Evolutionary conservation across 2,797 vertebrate genomes (phyloP).

Genomic region (Eurystomus glaucurus): DNA sequence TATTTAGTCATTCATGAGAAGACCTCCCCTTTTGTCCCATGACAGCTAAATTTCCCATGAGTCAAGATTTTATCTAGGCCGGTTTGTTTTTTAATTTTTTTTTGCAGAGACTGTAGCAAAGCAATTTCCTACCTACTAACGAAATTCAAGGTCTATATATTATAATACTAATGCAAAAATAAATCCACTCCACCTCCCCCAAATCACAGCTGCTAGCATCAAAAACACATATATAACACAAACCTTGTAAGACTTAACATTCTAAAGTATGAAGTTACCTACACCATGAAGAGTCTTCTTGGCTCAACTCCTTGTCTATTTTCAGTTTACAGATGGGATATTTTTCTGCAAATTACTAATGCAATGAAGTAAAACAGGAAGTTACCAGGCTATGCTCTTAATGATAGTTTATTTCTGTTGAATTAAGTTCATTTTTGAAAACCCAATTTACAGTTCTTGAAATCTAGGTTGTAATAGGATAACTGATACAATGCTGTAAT

Average conservation of each 20-base stretch:
- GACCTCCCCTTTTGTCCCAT: not conserved
- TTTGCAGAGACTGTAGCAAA: not conserved
- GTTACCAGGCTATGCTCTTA: not conserved
- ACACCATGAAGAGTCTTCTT: not conserved
- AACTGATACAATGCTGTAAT: constrained; percentile 13
- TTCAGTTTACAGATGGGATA: not conserved
- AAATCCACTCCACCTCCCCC: accelerated
- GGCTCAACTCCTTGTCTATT: not conserved
- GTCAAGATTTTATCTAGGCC: not conserved
- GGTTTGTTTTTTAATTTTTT: not conserved
- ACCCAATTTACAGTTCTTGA: not conserved
- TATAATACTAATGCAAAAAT: not conserved
- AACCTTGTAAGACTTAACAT: not conserved
- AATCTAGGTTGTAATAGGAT: not conserved
- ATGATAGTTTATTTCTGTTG: not conserved
- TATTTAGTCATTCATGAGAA: constrained; percentile 41
- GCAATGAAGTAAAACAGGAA: not conserved
- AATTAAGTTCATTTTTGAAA: not conserved
- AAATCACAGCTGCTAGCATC: not conserved
- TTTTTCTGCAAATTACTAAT: not conserved
- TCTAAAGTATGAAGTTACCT: not conserved
- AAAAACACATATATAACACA: not conserved
- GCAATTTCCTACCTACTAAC: not conserved
- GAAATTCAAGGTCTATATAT: not conserved
- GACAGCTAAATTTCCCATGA: not conserved